phyloP scores from a whole-genome alignment of 2,888 invertebrate species.

The Hydraecia micacea region DNA sequence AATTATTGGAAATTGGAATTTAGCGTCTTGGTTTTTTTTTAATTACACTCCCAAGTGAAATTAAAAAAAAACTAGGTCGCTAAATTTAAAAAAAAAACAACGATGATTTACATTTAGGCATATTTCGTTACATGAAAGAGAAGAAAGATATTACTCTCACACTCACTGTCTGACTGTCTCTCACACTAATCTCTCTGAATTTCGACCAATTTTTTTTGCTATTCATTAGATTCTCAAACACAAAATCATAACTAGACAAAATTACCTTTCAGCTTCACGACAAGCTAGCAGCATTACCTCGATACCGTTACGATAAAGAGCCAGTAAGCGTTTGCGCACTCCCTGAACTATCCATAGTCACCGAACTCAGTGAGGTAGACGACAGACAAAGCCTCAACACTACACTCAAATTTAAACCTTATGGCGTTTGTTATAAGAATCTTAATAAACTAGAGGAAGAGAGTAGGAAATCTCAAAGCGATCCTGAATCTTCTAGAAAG shows the following conservation, averaged over 20 bases:
- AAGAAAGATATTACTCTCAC: not conserved
- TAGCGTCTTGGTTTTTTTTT: no score
- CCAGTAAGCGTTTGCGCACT: constrained; percentile 71
- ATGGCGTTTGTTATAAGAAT: constrained; percentile 69
- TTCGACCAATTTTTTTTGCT: not conserved
- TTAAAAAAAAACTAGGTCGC: no score
- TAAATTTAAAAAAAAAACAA: not conserved
- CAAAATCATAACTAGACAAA: not conserved
- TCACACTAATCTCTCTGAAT: not conserved
- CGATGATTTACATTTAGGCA: no score
- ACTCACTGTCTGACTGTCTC: no score
- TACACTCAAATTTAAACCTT: constrained; percentile 67
- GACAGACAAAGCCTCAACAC: constrained; percentile 65
- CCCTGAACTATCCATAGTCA: constrained; percentile 78
- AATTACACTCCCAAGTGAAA: no score
- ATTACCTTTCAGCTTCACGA: constrained; percentile 79
- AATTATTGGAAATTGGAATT: no score
- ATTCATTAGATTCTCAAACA: not conserved
- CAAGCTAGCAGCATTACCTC: constrained; percentile 77
- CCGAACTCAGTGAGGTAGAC: constrained; percentile 78
- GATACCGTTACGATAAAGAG: constrained; percentile 73
- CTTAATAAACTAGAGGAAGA: constrained; percentile 31
- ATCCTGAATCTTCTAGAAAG: constrained; percentile 64
- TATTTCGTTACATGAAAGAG: not conserved
- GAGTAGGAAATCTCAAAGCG: constrained; percentile 68